These are phyloP conservation scores for Mactromeris polynyma DNA, from an alignment of 2,888 invertebrate genomes.

Conservation along the genomic window DNA sequence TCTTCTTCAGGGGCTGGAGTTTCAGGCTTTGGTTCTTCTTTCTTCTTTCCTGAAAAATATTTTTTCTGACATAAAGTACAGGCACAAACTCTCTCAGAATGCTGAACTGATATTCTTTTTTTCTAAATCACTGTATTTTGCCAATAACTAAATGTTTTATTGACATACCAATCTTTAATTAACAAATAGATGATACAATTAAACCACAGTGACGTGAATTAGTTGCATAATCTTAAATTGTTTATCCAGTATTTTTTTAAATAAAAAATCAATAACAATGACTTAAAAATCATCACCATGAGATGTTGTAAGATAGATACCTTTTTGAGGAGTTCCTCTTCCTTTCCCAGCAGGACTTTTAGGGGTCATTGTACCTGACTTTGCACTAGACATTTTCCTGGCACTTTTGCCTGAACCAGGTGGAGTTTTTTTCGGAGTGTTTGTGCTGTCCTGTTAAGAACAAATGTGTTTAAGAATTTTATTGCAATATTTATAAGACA, in stretches of 20 bases:
- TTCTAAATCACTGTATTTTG: neutral
- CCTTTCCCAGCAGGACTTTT: constrained; percentile 59
- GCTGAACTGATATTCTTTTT: neutral
- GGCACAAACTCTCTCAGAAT: neutral
- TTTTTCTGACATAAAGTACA: neutral
- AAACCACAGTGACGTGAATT: neutral
- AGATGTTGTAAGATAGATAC: neutral
- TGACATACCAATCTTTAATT: neutral
- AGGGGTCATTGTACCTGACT: constrained; percentile 65
- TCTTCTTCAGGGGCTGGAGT: constrained; percentile 69
- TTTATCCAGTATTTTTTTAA: neutral
- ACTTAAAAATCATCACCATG: neutral
- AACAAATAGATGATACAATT: neutral
- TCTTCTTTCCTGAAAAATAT: constrained; percentile 60
- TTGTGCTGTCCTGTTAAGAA: constrained; percentile 55
- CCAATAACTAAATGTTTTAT: neutral
- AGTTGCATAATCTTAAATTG: neutral
- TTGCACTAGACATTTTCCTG: constrained; percentile 68
- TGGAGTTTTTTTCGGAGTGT: constrained; percentile 63
- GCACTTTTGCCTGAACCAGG: constrained; percentile 61
- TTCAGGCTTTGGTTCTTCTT: constrained; percentile 66
- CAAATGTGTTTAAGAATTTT: neutral
- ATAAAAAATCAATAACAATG: neutral
- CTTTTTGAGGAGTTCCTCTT: constrained; percentile 61
- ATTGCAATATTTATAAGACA: neutral